These are phyloP conservation scores for Halcyon badia DNA, from an alignment of 2,797 vertebrate species.

Conservation along the genomic window DNA sequence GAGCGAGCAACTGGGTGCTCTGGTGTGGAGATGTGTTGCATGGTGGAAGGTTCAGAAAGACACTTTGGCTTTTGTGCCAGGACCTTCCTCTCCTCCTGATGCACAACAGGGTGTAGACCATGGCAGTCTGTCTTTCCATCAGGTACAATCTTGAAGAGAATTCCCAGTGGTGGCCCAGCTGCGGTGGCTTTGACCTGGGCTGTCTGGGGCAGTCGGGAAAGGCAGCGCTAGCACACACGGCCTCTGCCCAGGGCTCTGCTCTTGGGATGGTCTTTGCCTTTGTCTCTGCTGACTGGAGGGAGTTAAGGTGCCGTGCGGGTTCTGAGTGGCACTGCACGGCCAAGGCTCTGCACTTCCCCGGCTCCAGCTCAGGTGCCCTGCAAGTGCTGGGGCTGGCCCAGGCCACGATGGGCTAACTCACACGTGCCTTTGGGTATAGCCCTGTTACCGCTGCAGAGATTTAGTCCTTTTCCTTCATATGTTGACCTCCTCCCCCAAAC, in stretches of 20 bases:
- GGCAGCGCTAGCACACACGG: not conserved
- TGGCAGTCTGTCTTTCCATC: not conserved
- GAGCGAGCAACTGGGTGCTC: not conserved
- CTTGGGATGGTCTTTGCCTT: not conserved
- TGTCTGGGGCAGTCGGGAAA: not conserved
- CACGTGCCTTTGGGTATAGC: not conserved
- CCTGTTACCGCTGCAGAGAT: not conserved
- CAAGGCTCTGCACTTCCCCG: not conserved
- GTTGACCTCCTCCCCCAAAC: not conserved
- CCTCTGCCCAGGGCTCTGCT: not conserved
- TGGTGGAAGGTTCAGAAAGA: not conserved
- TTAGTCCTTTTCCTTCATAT: not conserved
- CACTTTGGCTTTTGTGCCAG: not conserved
- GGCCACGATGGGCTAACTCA: not conserved
- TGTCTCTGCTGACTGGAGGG: not conserved
- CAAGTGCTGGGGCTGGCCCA: not conserved
- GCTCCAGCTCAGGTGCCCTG: not conserved
- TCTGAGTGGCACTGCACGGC: not conserved
- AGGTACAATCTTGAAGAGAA: not conserved
- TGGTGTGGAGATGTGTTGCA: not conserved
- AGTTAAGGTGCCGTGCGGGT: rapidly evolving
- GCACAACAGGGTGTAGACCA: not conserved
- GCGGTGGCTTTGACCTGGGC: not conserved
- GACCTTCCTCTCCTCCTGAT: not conserved
- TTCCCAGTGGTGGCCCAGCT: not conserved